Evolutionary conservation across 2,888 invertebrate species (phyloP).

Genomic region (Drosophila rubida): DNA sequence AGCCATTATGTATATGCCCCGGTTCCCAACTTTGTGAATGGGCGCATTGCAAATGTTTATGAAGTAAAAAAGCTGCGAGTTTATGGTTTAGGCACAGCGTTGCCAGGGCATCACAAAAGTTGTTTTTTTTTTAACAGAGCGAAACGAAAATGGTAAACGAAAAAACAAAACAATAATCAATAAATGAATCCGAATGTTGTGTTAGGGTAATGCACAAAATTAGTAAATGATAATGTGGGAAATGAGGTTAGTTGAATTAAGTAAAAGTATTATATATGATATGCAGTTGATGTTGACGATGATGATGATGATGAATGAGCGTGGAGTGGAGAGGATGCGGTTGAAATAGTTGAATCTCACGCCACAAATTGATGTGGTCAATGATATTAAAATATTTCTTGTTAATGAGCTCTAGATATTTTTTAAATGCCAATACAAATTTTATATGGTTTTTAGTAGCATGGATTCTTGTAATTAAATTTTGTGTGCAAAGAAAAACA

Average conservation of each 20-base stretch:
- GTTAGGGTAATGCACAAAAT: background rate
- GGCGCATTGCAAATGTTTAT: slow-evolving; percentile 25
- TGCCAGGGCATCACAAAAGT: slow-evolving; percentile 34
- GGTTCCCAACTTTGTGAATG: background rate
- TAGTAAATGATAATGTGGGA: background rate
- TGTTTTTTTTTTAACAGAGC: slow-evolving; percentile 2
- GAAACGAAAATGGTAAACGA: slow-evolving; percentile 8
- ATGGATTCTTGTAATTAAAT: slow-evolving; percentile 9
- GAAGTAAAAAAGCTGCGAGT: slow-evolving; percentile 45
- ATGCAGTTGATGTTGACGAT: slow-evolving; percentile 1
- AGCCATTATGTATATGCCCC: slow-evolving; percentile 3
- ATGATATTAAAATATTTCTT: slow-evolving; percentile 59
- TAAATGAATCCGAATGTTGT: background rate
- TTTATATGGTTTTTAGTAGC: slow-evolving; percentile 4
- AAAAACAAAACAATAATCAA: slow-evolving; percentile 11
- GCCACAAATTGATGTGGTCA: background rate
- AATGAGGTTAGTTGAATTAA: slow-evolving; percentile 6
- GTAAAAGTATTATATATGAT: slow-evolving; percentile 5
- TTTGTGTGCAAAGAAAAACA: slow-evolving; percentile 23
- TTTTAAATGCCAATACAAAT: slow-evolving; percentile 44
- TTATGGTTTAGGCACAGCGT: slow-evolving; percentile 37
- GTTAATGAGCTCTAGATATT: slow-evolving; percentile 55
- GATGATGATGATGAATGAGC: slow-evolving; percentile 43
- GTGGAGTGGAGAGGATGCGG: slow-evolving; percentile 63
- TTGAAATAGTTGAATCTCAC: slow-evolving; percentile 58